Evolutionary conservation across 2,888 invertebrate genomes (phyloP), one percentile per base, ranked within the genome.

Genomic region (Melanargia galathea): DNA sequence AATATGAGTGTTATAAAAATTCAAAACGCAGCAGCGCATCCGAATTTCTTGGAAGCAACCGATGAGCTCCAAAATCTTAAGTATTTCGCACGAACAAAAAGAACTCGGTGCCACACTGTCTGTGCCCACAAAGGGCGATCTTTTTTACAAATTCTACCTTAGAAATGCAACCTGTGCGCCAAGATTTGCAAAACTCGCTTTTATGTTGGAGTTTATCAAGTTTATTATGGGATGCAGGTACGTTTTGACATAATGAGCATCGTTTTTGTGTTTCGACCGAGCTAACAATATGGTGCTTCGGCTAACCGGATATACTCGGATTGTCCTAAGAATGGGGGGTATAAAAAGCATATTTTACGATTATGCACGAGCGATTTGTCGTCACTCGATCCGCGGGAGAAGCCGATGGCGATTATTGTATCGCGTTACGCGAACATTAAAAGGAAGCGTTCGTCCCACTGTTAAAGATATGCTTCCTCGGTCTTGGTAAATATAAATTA

Each of bases 301-400:
- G 75, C 75, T 71, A 78, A 82, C 90, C 90, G 91, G 91, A 91
- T 87, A 88, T 90, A 86, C 80, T 73, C 73, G 74, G 77, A 79
- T 78, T 77, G 78, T 80, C 77, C 76, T 69, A 72, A 83, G 82
- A 86, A 87, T 83, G 79, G 83, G 46, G 64, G 70, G 74, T 75
- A 80, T 82, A 83, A 89, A 40, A 88, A 86, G 76, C 74, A 74
- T 81, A 88, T 88, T n/a, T 89, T 87, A 86, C 86, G 83, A 90
- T 88, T 88, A 89, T 90, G 83, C 84, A 90, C 87, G 84, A 88
- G 81, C 86, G 85, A 89, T 90, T 90, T 88, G 86, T 86, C 84
- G 90, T 84, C 86, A 91, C 78, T 81, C 77, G 90, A 91, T 90
- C 86, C 80, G 77, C 80, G 79, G 79, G 75, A 75, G 77, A 76